Percentiles rank a stretch among this genome's conserved stretches.
These are phyloP conservation scores for Linnaemya vulpina DNA, from an alignment of 2,888 invertebrate genomes.

Conservation along the genomic window DNA sequence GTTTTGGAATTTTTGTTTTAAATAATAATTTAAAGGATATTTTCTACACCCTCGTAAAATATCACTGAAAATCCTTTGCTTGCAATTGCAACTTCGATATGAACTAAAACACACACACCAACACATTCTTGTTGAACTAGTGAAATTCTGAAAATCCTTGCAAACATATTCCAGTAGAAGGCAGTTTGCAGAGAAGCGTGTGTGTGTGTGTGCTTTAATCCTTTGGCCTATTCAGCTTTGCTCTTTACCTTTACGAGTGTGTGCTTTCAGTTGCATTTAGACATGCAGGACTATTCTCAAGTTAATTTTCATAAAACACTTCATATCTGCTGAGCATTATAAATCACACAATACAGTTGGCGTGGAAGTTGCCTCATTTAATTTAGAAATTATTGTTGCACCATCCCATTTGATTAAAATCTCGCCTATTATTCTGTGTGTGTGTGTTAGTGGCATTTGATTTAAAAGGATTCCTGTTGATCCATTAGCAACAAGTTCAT, in stretches of 20 bases:
- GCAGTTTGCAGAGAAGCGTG: neutral
- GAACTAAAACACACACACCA: neutral
- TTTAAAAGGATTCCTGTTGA: neutral
- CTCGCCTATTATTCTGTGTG: neutral
- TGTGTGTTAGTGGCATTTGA: neutral
- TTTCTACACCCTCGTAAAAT: neutral
- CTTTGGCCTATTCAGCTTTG: conserved; percentile 9
- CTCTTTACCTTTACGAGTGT: neutral
- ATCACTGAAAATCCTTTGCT: neutral
- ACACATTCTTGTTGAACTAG: neutral
- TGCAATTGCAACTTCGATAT: neutral
- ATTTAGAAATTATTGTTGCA: conserved; percentile 12
- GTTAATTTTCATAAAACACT: conserved; percentile 16
- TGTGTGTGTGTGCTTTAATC: neutral
- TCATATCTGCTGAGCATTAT: conserved; percentile 17
- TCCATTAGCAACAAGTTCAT: neutral
- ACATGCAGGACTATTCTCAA: conserved; percentile 25
- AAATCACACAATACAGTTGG: neutral
- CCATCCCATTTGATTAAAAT: neutral
- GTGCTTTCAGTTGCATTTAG: conserved; percentile 6
- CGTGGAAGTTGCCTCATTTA: conserved; percentile 2
- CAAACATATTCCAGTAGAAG: neutral
- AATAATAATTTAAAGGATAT: neutral
- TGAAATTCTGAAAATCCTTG: neutral
- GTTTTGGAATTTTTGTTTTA: neutral